These are phyloP conservation scores for Ptyas mucosa DNA, from an alignment of 2,113 vertebrate genomes.

Conservation along the genomic window DNA sequence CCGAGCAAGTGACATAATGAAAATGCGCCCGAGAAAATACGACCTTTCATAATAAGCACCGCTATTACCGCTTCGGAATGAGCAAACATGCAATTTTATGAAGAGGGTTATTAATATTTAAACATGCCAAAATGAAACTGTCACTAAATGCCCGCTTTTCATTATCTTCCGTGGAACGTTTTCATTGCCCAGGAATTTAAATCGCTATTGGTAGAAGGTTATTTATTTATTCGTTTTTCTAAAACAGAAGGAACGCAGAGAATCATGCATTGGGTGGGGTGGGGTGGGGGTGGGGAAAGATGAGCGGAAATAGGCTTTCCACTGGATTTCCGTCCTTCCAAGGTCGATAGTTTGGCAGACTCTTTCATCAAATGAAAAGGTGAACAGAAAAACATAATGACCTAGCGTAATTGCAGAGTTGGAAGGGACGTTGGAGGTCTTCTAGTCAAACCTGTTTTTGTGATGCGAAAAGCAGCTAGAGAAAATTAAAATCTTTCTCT, in stretches of 20 bases:
- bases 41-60: slow-evolving; percentile 74
- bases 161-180: slow-evolving; percentile 66
- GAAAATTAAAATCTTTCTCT: too few relatives aligned
- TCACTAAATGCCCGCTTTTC: slow-evolving; percentile 73
- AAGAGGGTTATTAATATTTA: slow-evolving; percentile 76
- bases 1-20: slow-evolving; percentile 50
- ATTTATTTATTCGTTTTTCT: background rate
- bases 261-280: slow-evolving; percentile 38
- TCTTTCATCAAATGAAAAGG: background rate
- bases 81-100: slow-evolving; percentile 70
- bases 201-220: slow-evolving; percentile 53
- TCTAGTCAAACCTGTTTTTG: background rate
- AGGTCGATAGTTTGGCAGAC: too few relatives aligned
- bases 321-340: slow-evolving; percentile 31
- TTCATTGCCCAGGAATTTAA: slow-evolving; percentile 61
- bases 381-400: background rate
- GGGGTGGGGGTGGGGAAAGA: slow-evolving; percentile 55
- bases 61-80: slow-evolving; percentile 60
- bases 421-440: background rate
- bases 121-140: slow-evolving; percentile 73
- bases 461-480: too few relatives aligned
- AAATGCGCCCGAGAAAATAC: slow-evolving; percentile 62
- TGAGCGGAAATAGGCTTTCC: slow-evolving; percentile 46
- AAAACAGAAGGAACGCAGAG: slow-evolving; percentile 25
- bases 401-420: background rate